Evolutionary conservation across 2,888 invertebrate species (phyloP).

Genomic region (Leistus spinibarbis): DNA sequence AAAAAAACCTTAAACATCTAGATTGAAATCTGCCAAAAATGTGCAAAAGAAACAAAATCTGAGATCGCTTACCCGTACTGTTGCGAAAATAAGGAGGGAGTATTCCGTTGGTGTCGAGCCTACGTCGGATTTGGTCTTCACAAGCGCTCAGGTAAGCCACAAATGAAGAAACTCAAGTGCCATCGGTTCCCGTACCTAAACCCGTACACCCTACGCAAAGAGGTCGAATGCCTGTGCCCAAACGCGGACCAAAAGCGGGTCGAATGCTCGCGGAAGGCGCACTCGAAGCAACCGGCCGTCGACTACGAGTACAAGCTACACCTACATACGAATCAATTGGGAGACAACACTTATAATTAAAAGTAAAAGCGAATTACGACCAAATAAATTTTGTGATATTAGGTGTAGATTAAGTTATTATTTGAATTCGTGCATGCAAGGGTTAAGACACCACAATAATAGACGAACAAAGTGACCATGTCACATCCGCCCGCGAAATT

Average conservation of each 20-base stretch:
- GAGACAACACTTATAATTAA: not conserved
- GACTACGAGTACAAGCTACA: not conserved
- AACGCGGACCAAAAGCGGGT: not conserved
- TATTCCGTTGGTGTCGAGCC: constrained; percentile 64
- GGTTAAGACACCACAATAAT: no score
- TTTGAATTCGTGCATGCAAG: no score
- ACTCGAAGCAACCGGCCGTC: not conserved
- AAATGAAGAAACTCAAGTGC: not conserved
- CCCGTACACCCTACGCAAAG: not conserved
- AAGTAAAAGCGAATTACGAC: no score
- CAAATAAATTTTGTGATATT: not conserved
- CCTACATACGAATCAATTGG: not conserved
- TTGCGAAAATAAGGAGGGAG: constrained; percentile 63
- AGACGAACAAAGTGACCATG: no score
- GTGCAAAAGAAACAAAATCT: constrained; percentile 67
- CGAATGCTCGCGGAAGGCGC: not conserved
- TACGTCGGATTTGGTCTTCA: constrained; percentile 63
- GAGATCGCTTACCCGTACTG: constrained; percentile 64
- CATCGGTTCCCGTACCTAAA: not conserved
- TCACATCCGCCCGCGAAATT: no score
- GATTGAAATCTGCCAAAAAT: constrained; percentile 63
- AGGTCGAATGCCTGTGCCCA: not conserved
- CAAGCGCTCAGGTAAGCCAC: constrained; percentile 2
- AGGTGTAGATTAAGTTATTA: not conserved
- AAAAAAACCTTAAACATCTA: not conserved